Conservation (phyloP, 2,113 vertebrate genomes). For the Trichechus manatus region DNA sequence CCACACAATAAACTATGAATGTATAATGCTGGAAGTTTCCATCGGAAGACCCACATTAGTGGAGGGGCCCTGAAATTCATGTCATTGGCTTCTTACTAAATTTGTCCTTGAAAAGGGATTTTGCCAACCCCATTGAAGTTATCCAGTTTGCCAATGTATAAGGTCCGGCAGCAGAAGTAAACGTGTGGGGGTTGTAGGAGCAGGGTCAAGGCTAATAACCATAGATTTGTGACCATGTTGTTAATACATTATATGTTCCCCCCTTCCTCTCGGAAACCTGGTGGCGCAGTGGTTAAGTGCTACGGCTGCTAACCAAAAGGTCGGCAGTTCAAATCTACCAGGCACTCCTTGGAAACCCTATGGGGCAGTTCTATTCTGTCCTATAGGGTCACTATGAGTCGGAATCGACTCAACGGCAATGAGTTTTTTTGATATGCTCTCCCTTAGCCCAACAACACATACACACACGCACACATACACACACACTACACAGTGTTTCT, state of each 20-base stretch:
- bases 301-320: no score
- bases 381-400: no score
- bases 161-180: not conserved
- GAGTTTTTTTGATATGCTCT: not conserved
- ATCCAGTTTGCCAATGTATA: not conserved
- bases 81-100: not conserved
- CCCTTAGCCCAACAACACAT: no score
- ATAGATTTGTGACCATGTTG: constrained; percentile 8
- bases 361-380: no score
- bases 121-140: not conserved
- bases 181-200: not conserved
- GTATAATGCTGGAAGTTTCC: not conserved
- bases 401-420: no score
- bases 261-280: no score
- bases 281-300: no score
- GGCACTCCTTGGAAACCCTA: no score
- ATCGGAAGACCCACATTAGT: not conserved
- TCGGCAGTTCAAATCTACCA: no score
- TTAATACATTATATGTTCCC: not conserved
- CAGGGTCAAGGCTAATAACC: not conserved
- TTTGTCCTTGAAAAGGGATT: not conserved
- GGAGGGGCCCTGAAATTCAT: not conserved
- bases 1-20: constrained; percentile 37
- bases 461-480: not conserved
- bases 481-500: not conserved